Base-by-base conservation (phyloP, 2,888 invertebrate species). In the Trissolcus japonicus region DNA sequence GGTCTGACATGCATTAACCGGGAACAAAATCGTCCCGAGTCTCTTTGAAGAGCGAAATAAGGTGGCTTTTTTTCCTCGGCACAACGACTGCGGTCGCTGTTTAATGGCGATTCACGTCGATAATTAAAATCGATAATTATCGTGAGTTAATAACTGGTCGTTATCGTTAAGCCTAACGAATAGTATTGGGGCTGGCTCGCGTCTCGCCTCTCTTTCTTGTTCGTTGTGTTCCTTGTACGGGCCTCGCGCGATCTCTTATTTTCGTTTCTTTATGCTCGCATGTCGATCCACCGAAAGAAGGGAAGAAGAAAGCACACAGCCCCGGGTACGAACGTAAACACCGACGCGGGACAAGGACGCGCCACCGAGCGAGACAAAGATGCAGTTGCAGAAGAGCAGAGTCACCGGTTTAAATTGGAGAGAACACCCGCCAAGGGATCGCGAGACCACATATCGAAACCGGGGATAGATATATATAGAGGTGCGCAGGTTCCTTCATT, bases 101-200 rank as follows among this genome's bases (percentile, higher is more conserved):
- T 78, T 78, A 78, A 79, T 79, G 78, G 79, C 77, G 75, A 79
- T 77, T 79, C 79, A 79, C 77, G 83, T 83, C 84, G 87, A 86
- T 86, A 86, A 87, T 87, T 86, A 87, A 87, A 86, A 86, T 86
- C 86, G 86, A 87, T 87, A 87, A 87, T 87, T 86, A 86, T 86
- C 86, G 82, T 74, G 82, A 82, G 82, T 86, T 86, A 86, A 87
- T 87, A 86, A 86, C 85, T 85, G 84, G 85, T 87, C 85, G 86
- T 87, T 87, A 86, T 87, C 86, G 84, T 85, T 81, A 84, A 83
- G 81, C 79, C 82, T 81, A 84, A 83, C 83, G 81, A 82, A 83
- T 81, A 83, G 78, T 71, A 75, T 80, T 79, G 77, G 35, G 78
- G 76, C 60, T 59, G 69, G 57, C 78, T 54, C 71, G 69, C 62